Percentiles rank a stretch among this genome's conserved stretches.
Evolutionary conservation across 2,113 vertebrate genomes (phyloP).

Genomic region (Seriola rivoliana): DNA sequence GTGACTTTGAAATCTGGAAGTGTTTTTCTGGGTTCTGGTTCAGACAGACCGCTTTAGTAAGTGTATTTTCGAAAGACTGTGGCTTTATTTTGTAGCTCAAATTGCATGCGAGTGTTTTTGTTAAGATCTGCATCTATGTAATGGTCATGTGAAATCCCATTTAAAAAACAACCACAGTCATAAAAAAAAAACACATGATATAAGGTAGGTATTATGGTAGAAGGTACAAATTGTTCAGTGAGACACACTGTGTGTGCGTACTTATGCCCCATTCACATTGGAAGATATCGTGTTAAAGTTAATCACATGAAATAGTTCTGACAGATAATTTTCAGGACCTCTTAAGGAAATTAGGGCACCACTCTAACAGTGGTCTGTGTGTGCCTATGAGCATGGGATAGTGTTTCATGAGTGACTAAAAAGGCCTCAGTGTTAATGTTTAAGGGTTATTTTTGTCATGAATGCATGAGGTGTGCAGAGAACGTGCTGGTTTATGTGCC

Average conservation of each 20-base stretch:
- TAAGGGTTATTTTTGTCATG: not conserved
- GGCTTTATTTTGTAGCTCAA: slow-evolving; percentile 39
- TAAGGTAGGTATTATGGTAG: slow-evolving; percentile 37
- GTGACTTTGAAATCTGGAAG: slow-evolving; percentile 63
- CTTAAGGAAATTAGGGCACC: slow-evolving; percentile 57
- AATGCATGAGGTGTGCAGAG: slow-evolving; percentile 1
- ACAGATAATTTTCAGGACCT: slow-evolving; percentile 54
- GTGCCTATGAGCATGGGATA: slow-evolving; percentile 26
- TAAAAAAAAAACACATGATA: not conserved
- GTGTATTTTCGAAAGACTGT: slow-evolving; percentile 40
- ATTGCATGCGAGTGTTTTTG: slow-evolving; percentile 65
- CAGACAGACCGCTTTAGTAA: slow-evolving; percentile 60
- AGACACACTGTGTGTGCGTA: slow-evolving; percentile 36
- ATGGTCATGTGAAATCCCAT: slow-evolving; percentile 62
- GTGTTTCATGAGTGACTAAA: slow-evolving; percentile 14
- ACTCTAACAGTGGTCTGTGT: slow-evolving; percentile 41
- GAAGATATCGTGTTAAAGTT: slow-evolving; percentile 45
- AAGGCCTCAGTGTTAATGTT: slow-evolving; percentile 17
- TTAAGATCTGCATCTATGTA: slow-evolving; percentile 75
- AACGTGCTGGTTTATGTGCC: not conserved
- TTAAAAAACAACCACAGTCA: slow-evolving; percentile 20
- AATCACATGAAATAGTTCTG: slow-evolving; percentile 63
- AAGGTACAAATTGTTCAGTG: slow-evolving; percentile 46
- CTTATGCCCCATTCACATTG: slow-evolving; percentile 34
- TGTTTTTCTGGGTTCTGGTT: slow-evolving; percentile 64